Evolutionary conservation across 2,888 invertebrate genomes (phyloP).

Genomic region (Drosophila merina): DNA sequence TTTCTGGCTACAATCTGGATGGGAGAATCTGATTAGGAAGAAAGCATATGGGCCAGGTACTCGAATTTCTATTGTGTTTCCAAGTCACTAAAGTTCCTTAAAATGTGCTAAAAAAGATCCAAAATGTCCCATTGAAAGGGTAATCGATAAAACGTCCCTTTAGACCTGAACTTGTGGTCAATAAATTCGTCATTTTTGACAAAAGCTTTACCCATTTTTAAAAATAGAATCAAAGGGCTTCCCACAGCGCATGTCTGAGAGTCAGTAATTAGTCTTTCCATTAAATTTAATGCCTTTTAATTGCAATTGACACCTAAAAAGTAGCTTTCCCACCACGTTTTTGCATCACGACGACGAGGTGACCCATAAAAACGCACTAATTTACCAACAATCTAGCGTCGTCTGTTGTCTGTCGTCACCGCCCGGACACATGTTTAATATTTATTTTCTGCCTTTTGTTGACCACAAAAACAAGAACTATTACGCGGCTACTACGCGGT

Average conservation of each 20-base stretch:
- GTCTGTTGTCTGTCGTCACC: slow-evolving; percentile 6
- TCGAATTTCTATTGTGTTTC: not conserved
- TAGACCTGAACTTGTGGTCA: too few relatives aligned
- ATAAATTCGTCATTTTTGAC: too few relatives aligned
- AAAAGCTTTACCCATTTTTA: too few relatives aligned
- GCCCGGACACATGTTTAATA: slow-evolving; percentile 66
- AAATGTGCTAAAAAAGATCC: too few relatives aligned
- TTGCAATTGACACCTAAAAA: not conserved
- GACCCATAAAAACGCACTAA: slow-evolving; percentile 37
- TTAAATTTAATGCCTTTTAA: not conserved
- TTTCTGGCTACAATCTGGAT: too few relatives aligned
- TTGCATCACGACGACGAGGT: not conserved
- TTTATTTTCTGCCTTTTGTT: slow-evolving; percentile 78
- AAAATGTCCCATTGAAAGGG: too few relatives aligned
- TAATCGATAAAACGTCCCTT: too few relatives aligned
- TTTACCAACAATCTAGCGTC: slow-evolving; percentile 51
- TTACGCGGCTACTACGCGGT: slow-evolving; percentile 4
- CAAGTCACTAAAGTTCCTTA: too few relatives aligned
- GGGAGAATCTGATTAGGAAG: not conserved
- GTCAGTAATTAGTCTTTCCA: not conserved
- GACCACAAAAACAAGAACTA: slow-evolving; percentile 68
- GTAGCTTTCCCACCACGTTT: not conserved
- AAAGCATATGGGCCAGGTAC: not conserved
- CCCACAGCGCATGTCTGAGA: too few relatives aligned
- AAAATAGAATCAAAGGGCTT: too few relatives aligned